Evolutionary conservation across 2,797 vertebrate genomes (phyloP).

Genomic region (Cyprinella venusta): DNA sequence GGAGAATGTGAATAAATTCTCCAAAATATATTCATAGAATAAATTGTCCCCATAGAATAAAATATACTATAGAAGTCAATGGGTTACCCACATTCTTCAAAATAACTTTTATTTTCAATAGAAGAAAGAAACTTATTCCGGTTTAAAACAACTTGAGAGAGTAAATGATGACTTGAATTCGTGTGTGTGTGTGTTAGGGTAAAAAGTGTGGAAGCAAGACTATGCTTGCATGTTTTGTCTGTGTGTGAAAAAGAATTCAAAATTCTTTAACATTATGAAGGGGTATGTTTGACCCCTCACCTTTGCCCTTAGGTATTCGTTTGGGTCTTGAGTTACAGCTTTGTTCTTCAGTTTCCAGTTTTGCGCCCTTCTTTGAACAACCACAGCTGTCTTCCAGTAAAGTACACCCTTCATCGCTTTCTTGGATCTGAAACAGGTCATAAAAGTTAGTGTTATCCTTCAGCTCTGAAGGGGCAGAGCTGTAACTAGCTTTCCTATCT

Average conservation of each 20-base stretch:
- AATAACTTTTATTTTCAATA: too few species aligned
- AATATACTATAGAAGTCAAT: too few species aligned
- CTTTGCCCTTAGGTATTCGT: constrained; percentile 40
- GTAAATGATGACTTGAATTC: too few species aligned
- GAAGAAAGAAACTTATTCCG: too few species aligned
- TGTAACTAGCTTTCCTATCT: not conserved
- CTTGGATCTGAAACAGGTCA: constrained; percentile 23
- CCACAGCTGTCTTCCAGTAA: constrained; percentile 27
- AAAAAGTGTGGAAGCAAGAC: not conserved
- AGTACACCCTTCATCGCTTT: constrained; percentile 19
- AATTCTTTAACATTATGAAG: constrained; percentile 32
- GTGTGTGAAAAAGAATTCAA: not conserved
- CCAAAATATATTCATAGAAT: too few species aligned
- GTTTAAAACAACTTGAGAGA: too few species aligned
- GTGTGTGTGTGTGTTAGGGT: fast-evolving
- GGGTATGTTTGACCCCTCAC: constrained; percentile 32
- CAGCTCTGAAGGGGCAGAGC: not conserved
- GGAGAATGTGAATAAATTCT: too few species aligned
- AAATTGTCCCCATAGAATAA: too few species aligned
- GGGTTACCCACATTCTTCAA: too few species aligned
- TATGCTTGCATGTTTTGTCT: not conserved
- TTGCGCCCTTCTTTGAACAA: constrained; percentile 10
- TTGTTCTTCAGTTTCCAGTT: constrained; percentile 21
- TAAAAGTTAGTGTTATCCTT: not conserved
- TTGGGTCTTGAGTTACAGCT: constrained; percentile 10